These are phyloP conservation scores for Cynaeus angustus DNA, from an alignment of 2,888 invertebrate genomes.

Conservation along the genomic window DNA sequence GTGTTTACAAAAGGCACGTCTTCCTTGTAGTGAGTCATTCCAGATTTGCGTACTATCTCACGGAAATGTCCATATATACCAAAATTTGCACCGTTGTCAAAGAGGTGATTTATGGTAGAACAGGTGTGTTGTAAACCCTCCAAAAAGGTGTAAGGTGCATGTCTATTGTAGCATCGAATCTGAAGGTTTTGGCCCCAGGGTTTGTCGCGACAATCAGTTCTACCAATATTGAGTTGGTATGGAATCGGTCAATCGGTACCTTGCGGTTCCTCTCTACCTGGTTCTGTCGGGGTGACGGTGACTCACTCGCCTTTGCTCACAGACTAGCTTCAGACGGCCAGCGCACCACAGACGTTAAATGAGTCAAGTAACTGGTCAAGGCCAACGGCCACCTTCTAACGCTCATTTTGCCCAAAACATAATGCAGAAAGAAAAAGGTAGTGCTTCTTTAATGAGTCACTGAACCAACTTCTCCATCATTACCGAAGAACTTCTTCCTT, in stretches of 20 bases:
- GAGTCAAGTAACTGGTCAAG: constrained; percentile 65
- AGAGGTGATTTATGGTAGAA: constrained; percentile 49
- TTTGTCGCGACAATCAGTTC: constrained; percentile 42
- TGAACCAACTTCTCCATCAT: constrained; percentile 37
- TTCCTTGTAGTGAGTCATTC: constrained; percentile 27
- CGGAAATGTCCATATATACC: not conserved
- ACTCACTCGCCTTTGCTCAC: constrained; percentile 51
- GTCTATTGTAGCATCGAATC: constrained; percentile 36
- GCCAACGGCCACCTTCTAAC: constrained; percentile 65
- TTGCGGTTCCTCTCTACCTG: constrained; percentile 50
- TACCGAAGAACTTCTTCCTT: constrained; percentile 7
- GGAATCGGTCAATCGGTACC: constrained; percentile 46
- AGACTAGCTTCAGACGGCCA: constrained; percentile 51
- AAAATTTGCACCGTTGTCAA: constrained; percentile 42
- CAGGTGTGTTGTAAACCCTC: constrained; percentile 40
- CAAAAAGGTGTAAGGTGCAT: constrained; percentile 38
- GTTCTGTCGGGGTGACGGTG: constrained; percentile 50
- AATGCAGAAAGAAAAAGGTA: constrained; percentile 45
- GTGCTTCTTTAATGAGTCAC: constrained; percentile 44
- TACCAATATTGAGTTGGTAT: constrained; percentile 43
- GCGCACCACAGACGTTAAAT: constrained; percentile 51
- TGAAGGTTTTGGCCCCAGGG: constrained; percentile 20
- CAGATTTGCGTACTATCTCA: constrained; percentile 17
- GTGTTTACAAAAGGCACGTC: constrained; percentile 18
- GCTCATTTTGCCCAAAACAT: constrained; percentile 54